Evolutionary conservation across 2,113 vertebrate species (phyloP).

Genomic region (Paramisgurnus dabryanus): DNA sequence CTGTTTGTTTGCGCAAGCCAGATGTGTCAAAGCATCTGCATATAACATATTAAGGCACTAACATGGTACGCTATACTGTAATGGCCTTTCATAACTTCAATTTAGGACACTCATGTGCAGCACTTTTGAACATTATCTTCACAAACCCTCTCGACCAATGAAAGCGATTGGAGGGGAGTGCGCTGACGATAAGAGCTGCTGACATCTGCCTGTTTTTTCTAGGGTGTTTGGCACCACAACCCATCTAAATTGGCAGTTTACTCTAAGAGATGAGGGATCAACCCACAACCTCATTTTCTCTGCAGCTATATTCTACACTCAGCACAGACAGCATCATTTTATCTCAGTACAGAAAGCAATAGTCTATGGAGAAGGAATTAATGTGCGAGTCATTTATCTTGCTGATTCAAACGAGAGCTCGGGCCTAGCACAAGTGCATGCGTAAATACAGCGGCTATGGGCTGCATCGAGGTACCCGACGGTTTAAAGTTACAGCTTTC

Average conservation of each 20-base stretch:
- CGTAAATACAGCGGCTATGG: not conserved
- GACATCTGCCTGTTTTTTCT: slow-evolving; percentile 16
- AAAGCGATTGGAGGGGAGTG: not conserved
- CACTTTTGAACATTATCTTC: not conserved
- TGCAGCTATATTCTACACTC: not conserved
- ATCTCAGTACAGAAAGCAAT: slow-evolving; percentile 16
- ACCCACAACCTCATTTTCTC: slow-evolving; percentile 1
- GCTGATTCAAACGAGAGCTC: slow-evolving; percentile 7
- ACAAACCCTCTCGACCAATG: not conserved
- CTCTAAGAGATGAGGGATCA: not conserved
- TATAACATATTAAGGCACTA: too few relatives aligned
- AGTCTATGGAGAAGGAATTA: slow-evolving; percentile 9
- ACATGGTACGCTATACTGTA: too few relatives aligned
- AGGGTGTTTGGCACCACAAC: not conserved
- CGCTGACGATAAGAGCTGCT: not conserved
- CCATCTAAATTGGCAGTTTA: slow-evolving; percentile 8
- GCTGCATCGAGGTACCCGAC: not conserved
- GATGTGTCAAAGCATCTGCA: too few relatives aligned
- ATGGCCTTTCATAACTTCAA: not conserved
- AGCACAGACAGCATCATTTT: not conserved
- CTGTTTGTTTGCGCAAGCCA: too few relatives aligned
- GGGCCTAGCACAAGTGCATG: not conserved
- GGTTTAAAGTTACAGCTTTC: slow-evolving; percentile 41
- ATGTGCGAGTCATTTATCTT: slow-evolving; percentile 20
- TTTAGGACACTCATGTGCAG: not conserved